Base-by-base conservation (phyloP, 2,113 vertebrate genomes). In the Carassius gibelio region DNA sequence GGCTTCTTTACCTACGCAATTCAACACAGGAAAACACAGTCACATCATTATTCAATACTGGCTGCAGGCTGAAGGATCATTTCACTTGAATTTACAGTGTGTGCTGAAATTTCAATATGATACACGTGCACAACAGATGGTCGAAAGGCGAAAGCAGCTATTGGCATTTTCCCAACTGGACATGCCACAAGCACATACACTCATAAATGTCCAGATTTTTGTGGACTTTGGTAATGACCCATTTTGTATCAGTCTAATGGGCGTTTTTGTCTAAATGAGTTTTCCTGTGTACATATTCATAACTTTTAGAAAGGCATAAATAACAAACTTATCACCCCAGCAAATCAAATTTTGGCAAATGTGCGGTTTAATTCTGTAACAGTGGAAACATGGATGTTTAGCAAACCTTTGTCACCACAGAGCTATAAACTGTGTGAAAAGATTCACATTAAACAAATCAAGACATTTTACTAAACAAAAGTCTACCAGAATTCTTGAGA, bases 121-220 rank as follows among this genome's bases (percentile, higher is more conserved):
- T 61, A 66, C 76, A 86, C 61, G 23, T 88, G 87, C 36, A 78
- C 72, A 64, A 36, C 85, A 86, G 69, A 86, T 86, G 87, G 52
- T 14, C 30, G 3, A 83, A 79, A 81, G n/a, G 23, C 42, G 17
- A 77, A 59, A 38, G 52, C 75, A 48, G n/a, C 19, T 48, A 45
- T 30, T 81, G 79, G 45, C 45, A 0, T 38, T 36, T 74, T 83
- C 59, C 75, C 30, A 36, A 34, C 50, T 55, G 26, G 11, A 81
- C 30, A 74, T 19, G 17, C 42, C 52, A 74, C 57, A 84, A 0
- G 17, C 84, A 64, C 59, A 50, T 15, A 74, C 10, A 59, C 38
- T 52, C 10, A 64, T 59, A 74, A 11, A 34, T 61, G 66, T 72
- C 50, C 26, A 75, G 9, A 75, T 26, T 21, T 5, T 81, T 61